These are phyloP conservation scores for Yponomeuta cagnagella DNA, from an alignment of 2,888 invertebrate species.

Conservation along the genomic window DNA sequence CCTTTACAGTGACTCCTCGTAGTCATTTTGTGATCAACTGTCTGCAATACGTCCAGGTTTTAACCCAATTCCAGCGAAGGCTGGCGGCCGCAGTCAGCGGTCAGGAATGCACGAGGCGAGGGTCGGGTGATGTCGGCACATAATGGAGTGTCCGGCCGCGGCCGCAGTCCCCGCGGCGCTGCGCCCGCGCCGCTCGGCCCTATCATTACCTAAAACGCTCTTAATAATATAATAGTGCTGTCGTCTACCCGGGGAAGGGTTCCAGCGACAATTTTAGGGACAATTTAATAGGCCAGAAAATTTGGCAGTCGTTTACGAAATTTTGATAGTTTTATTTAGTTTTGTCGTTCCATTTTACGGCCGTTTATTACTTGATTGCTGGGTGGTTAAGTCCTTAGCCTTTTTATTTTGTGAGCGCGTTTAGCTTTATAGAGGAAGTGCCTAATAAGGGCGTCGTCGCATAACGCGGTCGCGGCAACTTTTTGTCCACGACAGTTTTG, in stretches of 20 bases:
- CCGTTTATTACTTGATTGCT: slow-evolving; percentile 32
- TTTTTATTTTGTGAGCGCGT: slow-evolving; percentile 27
- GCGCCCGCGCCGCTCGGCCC: slow-evolving; percentile 55
- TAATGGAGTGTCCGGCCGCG: slow-evolving; percentile 57
- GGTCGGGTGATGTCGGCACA: slow-evolving; percentile 19
- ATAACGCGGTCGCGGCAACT: slow-evolving; percentile 1
- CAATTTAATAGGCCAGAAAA: slow-evolving; percentile 51
- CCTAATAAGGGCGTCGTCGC: slow-evolving; percentile 14
- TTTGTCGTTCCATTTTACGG: slow-evolving; percentile 34
- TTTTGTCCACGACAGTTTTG: slow-evolving; percentile 10
- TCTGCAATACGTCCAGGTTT: not conserved
- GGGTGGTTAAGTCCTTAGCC: slow-evolving; percentile 35
- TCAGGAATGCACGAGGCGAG: slow-evolving; percentile 40
- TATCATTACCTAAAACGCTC: slow-evolving; percentile 71
- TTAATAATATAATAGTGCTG: slow-evolving; percentile 75
- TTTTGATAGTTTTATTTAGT: slow-evolving; percentile 41
- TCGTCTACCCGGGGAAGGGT: slow-evolving; percentile 56
- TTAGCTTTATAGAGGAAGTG: slow-evolving; percentile 38
- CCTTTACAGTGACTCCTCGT: slow-evolving; percentile 18
- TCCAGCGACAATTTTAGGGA: slow-evolving; percentile 63
- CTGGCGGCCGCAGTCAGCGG: slow-evolving; percentile 35
- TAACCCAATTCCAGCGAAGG: not conserved
- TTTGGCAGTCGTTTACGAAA: slow-evolving; percentile 62
- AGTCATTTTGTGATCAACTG: not conserved
- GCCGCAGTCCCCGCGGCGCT: slow-evolving; percentile 50